Percentiles rank a stretch among this genome's conserved stretches.
Evolutionary conservation across 2,888 invertebrate species (phyloP).

Genomic region (Philereme vetulata): DNA sequence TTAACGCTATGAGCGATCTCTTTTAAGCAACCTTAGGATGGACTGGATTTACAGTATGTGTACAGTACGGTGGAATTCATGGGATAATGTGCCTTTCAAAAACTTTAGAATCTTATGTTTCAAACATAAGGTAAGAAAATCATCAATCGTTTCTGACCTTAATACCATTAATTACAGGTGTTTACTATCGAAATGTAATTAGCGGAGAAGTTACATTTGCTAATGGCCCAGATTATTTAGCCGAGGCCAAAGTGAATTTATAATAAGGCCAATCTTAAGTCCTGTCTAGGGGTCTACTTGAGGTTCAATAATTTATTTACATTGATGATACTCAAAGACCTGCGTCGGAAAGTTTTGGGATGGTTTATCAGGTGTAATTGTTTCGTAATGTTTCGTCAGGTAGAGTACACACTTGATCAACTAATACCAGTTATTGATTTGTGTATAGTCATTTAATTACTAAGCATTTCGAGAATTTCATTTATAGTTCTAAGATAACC

Average conservation of each 20-base stretch:
- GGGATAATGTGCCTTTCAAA: too few relatives aligned
- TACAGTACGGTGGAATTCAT: too few relatives aligned
- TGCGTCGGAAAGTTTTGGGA: slow-evolving; percentile 39
- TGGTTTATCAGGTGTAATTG: slow-evolving; percentile 44
- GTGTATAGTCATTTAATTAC: too few relatives aligned
- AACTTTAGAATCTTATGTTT: too few relatives aligned
- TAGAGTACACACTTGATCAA: background rate
- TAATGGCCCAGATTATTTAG: slow-evolving; percentile 68
- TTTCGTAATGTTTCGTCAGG: slow-evolving; percentile 17
- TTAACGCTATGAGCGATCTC: too few relatives aligned
- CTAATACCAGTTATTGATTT: too few relatives aligned
- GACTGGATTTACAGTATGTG: too few relatives aligned
- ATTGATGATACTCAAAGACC: slow-evolving; percentile 50
- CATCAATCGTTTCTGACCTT: slow-evolving; percentile 5
- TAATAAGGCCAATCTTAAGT: slow-evolving; percentile 66
- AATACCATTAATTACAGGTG: slow-evolving; percentile 52
- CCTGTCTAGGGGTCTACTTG: slow-evolving; percentile 44
- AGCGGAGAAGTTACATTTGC: slow-evolving; percentile 57
- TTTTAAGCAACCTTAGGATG: too few relatives aligned
- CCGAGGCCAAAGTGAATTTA: slow-evolving; percentile 70
- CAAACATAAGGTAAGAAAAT: slow-evolving; percentile 18
- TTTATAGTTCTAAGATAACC: too few relatives aligned
- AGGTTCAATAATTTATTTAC: slow-evolving; percentile 67
- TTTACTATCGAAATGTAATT: slow-evolving; percentile 72
- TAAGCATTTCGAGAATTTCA: too few relatives aligned